Conservation (phyloP, 2,113 vertebrate genomes). For the Columbina picui region DNA sequence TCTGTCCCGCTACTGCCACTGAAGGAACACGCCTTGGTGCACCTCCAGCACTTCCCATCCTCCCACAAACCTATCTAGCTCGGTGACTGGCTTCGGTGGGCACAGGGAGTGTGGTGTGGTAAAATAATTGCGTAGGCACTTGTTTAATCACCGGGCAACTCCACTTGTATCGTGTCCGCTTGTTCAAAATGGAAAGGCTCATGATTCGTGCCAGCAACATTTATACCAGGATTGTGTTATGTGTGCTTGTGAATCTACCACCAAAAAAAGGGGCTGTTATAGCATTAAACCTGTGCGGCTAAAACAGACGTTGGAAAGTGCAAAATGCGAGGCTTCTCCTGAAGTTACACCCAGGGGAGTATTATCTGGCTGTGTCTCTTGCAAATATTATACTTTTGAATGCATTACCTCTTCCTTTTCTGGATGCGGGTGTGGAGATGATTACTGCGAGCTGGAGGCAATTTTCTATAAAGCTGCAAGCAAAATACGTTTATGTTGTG, state of each 20-base stretch:
- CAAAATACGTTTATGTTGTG: neutral
- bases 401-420: neutral
- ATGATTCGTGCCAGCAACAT: neutral
- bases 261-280: neutral
- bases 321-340: neutral
- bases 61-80: neutral
- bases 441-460: neutral
- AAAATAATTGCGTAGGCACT: too few species aligned
- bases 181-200: neutral
- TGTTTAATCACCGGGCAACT: neutral
- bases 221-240: neutral
- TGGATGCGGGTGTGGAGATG: neutral
- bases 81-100: neutral
- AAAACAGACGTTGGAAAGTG: neutral
- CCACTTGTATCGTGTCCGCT: neutral
- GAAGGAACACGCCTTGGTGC: neutral
- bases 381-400: neutral
- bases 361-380: neutral
- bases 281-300: neutral
- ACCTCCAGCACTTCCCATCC: neutral
- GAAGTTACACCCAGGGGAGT: neutral
- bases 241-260: neutral
- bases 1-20: neutral
- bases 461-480: neutral
- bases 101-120: neutral